These are phyloP conservation scores for Acropora yongei DNA, from an alignment of 64 coral and sea anemone species.

Conservation along the genomic window DNA sequence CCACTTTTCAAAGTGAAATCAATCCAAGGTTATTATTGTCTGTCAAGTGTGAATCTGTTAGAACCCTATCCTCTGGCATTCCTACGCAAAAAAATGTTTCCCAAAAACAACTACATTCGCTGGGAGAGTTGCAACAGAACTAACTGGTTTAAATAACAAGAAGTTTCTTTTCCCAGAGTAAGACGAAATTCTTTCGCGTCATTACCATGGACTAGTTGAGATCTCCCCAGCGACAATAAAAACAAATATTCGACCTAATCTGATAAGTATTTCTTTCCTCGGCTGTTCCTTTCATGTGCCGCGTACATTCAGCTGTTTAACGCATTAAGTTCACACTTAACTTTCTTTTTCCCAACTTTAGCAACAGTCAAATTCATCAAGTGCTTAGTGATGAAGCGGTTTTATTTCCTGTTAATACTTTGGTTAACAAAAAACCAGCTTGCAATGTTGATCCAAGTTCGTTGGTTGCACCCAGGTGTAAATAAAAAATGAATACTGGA, in stretches of 20 bases:
- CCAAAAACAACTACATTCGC: neutral
- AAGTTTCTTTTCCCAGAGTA: slow-evolving; percentile 10
- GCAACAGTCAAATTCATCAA: slow-evolving; percentile 18
- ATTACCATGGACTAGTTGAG: slow-evolving; percentile 47
- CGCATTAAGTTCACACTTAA: slow-evolving; percentile 42
- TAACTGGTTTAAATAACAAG: neutral
- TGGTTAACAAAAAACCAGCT: neutral
- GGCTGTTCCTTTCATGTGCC: slow-evolving; percentile 68
- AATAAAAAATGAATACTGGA: neutral
- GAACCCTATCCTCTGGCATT: slow-evolving; percentile 17
- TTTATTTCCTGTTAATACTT: slow-evolving; percentile 22
- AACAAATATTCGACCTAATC: slow-evolving; percentile 74
- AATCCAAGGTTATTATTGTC: slow-evolving; percentile 72
- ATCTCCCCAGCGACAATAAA: slow-evolving; percentile 64
- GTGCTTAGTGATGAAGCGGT: slow-evolving; percentile 15
- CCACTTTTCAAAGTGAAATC: slow-evolving; percentile 74
- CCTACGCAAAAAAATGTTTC: neutral
- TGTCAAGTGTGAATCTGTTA: slow-evolving; percentile 28
- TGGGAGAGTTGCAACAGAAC: neutral
- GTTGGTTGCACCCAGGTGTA: neutral
- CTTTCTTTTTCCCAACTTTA: neutral
- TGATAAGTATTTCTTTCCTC: slow-evolving; percentile 70
- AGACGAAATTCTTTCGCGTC: slow-evolving; percentile 8
- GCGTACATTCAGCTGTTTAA: slow-evolving; percentile 72
- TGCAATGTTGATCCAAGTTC: neutral